A percentile compares a stretch with the other conserved stretches of the same genome.
phyloP scores from a whole-genome alignment of 1,140 invertebrate species.

The Drosophila dunni region DNA sequence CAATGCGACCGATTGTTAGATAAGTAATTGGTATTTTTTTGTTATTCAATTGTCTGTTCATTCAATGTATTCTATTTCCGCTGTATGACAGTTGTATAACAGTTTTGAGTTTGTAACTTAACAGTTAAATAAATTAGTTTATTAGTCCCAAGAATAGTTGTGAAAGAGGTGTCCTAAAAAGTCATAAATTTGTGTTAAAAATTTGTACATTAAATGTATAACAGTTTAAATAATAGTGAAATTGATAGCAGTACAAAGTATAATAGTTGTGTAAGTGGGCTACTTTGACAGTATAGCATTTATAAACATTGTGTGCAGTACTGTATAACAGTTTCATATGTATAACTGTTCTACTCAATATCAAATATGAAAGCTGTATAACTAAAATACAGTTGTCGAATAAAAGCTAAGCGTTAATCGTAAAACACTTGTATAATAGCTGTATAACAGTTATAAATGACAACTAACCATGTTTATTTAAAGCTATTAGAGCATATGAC shows the following conservation, averaged over 20 bases:
- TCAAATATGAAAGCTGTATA: background rate
- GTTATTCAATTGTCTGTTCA: conserved; percentile 3
- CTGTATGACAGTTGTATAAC: conserved; percentile 10
- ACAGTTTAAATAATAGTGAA: too few relatives aligned
- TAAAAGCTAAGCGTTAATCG: background rate
- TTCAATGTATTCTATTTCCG: background rate
- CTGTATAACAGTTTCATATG: background rate
- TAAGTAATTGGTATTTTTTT: conserved; percentile 1
- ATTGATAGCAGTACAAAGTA: too few relatives aligned
- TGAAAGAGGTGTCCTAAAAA: too few relatives aligned
- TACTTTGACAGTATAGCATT: too few relatives aligned
- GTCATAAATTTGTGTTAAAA: too few relatives aligned
- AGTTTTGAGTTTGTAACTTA: background rate
- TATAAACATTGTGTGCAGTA: background rate
- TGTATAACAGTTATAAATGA: background rate
- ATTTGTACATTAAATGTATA: too few relatives aligned
- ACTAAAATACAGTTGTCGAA: background rate
- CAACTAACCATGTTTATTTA: too few relatives aligned
- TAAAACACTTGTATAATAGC: background rate
- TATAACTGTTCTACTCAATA: background rate
- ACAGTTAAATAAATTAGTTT: too few relatives aligned
- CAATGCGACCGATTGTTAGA: conserved; percentile 19
- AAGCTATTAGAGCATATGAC: too few relatives aligned
- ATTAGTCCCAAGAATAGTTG: too few relatives aligned
- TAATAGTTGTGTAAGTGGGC: background rate